Evolutionary conservation across 1,140 invertebrate species (phyloP).

Genomic region (Thereuonema tuberculata): DNA sequence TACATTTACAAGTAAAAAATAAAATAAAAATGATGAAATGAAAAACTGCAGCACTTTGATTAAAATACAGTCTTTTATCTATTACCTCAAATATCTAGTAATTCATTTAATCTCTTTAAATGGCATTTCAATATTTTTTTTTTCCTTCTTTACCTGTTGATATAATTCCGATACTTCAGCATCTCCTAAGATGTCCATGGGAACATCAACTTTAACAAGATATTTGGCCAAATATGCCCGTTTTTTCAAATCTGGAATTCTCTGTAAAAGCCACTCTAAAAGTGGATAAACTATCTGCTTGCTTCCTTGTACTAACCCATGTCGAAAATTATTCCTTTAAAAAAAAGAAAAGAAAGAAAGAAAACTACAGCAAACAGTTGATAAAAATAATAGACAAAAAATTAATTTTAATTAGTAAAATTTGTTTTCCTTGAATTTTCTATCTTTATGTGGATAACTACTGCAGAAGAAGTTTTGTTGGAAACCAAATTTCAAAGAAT

Average conservation of each 20-base stretch:
- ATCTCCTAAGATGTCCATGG: constrained; percentile 63
- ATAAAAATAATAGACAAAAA: neutral
- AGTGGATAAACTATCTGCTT: constrained; percentile 58
- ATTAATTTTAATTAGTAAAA: too few relatives aligned
- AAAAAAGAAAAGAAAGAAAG: neutral
- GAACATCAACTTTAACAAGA: constrained; percentile 61
- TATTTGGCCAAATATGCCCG: constrained; percentile 63
- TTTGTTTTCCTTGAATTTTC: neutral
- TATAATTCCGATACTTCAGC: constrained; percentile 54
- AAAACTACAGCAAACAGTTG: too few relatives aligned
- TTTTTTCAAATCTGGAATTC: constrained; percentile 56
- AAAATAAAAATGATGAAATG: neutral
- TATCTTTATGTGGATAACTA: too few relatives aligned
- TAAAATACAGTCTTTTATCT: too few relatives aligned
- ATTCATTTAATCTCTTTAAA: neutral
- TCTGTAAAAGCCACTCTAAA: constrained; percentile 59
- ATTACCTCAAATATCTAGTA: constrained; percentile 1
- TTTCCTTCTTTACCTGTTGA: constrained; percentile 43
- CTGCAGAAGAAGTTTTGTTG: too few relatives aligned
- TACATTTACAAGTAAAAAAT: neutral
- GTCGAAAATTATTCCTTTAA: constrained; percentile 40
- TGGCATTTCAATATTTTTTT: too few relatives aligned
- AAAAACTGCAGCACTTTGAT: neutral
- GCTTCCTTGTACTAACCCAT: constrained; percentile 57
- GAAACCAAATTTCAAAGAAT: too few relatives aligned